phyloP scores from a whole-genome alignment of 2,113 vertebrate species.

The Stegastes partitus region DNA sequence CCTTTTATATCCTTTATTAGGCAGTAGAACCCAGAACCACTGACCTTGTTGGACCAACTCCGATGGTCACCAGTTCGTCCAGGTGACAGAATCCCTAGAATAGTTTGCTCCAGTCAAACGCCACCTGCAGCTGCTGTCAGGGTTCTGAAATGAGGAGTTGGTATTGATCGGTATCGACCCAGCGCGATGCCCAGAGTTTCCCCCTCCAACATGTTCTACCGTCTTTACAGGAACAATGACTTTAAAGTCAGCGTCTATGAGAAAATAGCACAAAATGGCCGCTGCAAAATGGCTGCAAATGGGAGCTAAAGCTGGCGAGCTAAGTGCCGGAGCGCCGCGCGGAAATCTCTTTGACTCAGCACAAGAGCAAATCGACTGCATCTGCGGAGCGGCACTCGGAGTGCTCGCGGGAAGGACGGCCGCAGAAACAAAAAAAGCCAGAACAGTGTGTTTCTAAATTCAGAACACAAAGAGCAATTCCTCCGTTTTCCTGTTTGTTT shows the following conservation, averaged over 20 bases:
- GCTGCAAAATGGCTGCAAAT: constrained; percentile 57
- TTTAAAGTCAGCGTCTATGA: constrained; percentile 6
- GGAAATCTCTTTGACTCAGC: constrained; percentile 75
- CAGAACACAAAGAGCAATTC: constrained; percentile 83
- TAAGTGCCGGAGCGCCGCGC: constrained; percentile 71
- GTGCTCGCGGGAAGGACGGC: constrained; percentile 53
- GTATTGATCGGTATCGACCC: not conserved
- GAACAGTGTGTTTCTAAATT: constrained; percentile 79
- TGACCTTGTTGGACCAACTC: not conserved
- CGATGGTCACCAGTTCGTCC: no score
- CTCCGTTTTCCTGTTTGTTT: constrained; percentile 79
- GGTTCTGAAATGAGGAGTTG: not conserved
- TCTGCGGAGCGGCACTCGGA: constrained; percentile 66
- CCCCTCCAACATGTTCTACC: not conserved
- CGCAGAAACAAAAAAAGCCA: constrained; percentile 15
- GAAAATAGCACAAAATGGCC: constrained; percentile 65
- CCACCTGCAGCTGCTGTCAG: no score
- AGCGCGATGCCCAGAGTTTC: not conserved
- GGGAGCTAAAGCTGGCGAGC: constrained; percentile 70
- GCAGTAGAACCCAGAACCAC: not conserved
- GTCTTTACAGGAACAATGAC: constrained; percentile 6
- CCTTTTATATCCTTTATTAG: not conserved
- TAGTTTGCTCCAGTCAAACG: no score
- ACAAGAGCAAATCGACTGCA: constrained; percentile 61
- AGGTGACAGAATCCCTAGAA: no score